These are phyloP conservation scores for Meleagris gallopavo DNA, from an alignment of 2,113 vertebrate genomes.

Conservation along the genomic window DNA sequence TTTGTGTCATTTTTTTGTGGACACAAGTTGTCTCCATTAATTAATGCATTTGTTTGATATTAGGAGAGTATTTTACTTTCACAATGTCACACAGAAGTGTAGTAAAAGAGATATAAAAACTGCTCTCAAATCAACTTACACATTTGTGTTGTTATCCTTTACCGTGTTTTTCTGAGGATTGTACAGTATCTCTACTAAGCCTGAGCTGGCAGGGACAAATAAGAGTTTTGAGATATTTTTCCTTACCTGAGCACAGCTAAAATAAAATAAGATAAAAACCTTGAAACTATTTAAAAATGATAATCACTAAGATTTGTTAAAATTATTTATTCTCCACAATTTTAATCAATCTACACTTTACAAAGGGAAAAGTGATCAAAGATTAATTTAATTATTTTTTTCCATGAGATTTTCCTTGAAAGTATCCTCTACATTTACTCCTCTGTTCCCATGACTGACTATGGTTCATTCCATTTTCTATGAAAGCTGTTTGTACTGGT, in stretches of 20 bases:
- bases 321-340: not conserved
- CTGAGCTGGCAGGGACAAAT: not conserved
- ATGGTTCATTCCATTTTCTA: not conserved
- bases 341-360: not conserved
- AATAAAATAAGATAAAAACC: not conserved
- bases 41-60: not conserved
- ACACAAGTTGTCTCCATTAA: not conserved
- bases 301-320: not conserved
- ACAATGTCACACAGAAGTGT: not conserved
- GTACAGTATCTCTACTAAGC: not conserved
- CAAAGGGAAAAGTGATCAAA: not conserved
- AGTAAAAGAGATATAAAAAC: not conserved
- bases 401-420: not conserved
- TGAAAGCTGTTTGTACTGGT: conserved; percentile 1
- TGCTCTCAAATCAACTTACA: not conserved
- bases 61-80: not conserved
- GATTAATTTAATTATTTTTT: not conserved
- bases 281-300: not conserved
- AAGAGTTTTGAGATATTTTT: not conserved
- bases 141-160: not conserved
- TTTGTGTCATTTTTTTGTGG: not conserved
- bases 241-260: accelerated
- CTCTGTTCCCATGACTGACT: not conserved
- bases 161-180: not conserved
- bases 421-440: not conserved